Percentiles rank a stretch among this genome's conserved stretches.
phyloP scores from a whole-genome alignment of 2,113 vertebrate genomes.

The Trogon melanurus region DNA sequence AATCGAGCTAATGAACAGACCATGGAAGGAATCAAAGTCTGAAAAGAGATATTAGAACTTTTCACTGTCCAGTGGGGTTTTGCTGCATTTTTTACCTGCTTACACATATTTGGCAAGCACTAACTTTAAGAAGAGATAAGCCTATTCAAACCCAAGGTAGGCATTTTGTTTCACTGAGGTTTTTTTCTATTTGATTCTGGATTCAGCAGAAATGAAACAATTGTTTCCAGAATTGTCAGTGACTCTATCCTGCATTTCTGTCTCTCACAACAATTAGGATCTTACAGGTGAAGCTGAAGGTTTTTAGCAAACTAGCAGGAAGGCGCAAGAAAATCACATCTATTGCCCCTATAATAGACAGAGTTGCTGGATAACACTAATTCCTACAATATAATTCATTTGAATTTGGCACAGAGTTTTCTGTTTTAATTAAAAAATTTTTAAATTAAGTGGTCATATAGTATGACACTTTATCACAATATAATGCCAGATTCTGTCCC shows the following conservation, averaged over 20 bases:
- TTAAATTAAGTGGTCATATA: not conserved
- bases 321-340: fast-evolving
- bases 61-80: not conserved
- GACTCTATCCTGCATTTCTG: not conserved
- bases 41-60: not conserved
- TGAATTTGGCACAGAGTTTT: not conserved
- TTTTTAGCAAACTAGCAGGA: not conserved
- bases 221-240: not conserved
- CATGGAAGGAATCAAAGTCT: not conserved
- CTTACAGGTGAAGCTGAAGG: not conserved
- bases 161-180: not conserved
- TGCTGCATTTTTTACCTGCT: not conserved
- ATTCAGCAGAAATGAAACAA: not conserved
- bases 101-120: not conserved
- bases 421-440: not conserved
- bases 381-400: not conserved
- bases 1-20: not conserved
- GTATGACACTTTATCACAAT: not conserved
- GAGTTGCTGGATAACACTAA: not conserved
- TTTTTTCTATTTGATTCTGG: not conserved
- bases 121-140: not conserved
- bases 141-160: not conserved
- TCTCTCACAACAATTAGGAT: not conserved
- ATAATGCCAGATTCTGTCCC: not conserved
- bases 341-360: not conserved